Evolutionary conservation across 2,888 invertebrate species (phyloP), one percentile per base, ranked within the genome.

Genomic region (Tetrapedia diversipes): DNA sequence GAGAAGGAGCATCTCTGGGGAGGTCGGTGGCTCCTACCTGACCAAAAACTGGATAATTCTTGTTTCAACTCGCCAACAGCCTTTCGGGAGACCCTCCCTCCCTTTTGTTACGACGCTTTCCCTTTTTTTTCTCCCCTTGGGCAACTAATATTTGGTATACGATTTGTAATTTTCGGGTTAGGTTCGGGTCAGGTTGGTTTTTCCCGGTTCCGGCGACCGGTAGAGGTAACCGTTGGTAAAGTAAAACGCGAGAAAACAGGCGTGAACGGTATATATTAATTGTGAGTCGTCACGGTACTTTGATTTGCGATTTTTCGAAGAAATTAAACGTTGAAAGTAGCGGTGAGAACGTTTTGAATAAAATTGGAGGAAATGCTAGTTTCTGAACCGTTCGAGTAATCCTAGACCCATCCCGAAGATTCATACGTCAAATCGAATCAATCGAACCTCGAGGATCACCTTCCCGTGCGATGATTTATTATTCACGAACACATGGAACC

Each of bases 1-100:
- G 49, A 56, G 43, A 64, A 51, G 63, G 45, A 43, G 51, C 27
- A 22, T 83, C 84, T 65, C 78, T 39, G 11, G 74, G 78, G 81
- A 65, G 63, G 11, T 32, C 39, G 45, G 45, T 29, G 54, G 51
- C 37, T 64, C 24, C 57, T 64, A 77, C 77, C 69, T 77, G 68
- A 77, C 59, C 53, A 24, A 59, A 68, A 64, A 68, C 2, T 43
- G 59, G 47, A 57, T 64, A 63, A 66, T 68, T 65, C 60, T 80
- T 61, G 43, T 64, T 54, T 66, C 65, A 51, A 51, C 22, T 59
- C 39, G 29, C 41, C 43, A 57, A 49, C 43, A 24, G 27, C 19
- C 61, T 49, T 43, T 43, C 2, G n/a, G 0, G 16, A 60, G 47
- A 19, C n/a, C 4, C 16, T 41, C 27, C n/a, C 43, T n/a, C n/a